These are phyloP conservation scores for Echinops telfairi DNA, from an alignment of 2,113 vertebrate species.

Conservation along the genomic window DNA sequence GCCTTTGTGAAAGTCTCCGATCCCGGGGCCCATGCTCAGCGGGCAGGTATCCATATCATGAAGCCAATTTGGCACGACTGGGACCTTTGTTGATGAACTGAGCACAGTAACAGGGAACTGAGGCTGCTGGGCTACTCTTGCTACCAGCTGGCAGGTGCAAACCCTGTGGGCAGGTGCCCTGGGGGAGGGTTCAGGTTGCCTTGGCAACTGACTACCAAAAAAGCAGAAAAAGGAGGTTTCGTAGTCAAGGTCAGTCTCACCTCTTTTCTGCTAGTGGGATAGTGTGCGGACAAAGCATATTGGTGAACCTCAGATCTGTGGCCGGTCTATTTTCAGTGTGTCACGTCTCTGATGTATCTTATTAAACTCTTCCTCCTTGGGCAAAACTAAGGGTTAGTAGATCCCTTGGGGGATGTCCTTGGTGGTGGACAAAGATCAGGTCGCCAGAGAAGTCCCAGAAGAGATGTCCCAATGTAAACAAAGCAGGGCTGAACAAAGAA, in stretches of 20 bases:
- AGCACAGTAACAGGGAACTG: conserved; percentile 38
- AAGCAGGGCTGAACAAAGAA: conserved; percentile 61
- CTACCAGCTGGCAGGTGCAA: conserved; percentile 74
- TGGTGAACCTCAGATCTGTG: not conserved
- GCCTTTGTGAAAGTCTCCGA: conserved; percentile 78
- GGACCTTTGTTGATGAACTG: conserved; percentile 70
- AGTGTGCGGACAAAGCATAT: conserved; percentile 8
- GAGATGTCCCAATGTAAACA: conserved; percentile 14
- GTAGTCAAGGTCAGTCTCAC: conserved; percentile 65
- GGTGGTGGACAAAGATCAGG: not conserved
- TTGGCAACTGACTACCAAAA: conserved; percentile 22
- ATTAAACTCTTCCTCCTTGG: not conserved
- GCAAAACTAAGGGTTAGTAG: not conserved
- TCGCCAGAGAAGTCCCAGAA: conserved; percentile 47
- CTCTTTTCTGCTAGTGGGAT: conserved; percentile 16
- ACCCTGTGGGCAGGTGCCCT: conserved; percentile 32
- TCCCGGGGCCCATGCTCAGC: conserved; percentile 66
- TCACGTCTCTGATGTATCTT: not conserved
- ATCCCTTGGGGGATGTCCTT: conserved; percentile 12
- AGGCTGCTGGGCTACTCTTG: conserved; percentile 50
- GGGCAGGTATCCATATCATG: conserved; percentile 80
- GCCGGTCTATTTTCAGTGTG: not conserved
- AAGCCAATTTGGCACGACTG: conserved; percentile 75
- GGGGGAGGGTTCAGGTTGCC: conserved; percentile 23
- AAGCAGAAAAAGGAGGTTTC: conserved; percentile 15